Evolutionary conservation across 2,888 invertebrate species (phyloP).

Genomic region (Pterobdella sp.): DNA sequence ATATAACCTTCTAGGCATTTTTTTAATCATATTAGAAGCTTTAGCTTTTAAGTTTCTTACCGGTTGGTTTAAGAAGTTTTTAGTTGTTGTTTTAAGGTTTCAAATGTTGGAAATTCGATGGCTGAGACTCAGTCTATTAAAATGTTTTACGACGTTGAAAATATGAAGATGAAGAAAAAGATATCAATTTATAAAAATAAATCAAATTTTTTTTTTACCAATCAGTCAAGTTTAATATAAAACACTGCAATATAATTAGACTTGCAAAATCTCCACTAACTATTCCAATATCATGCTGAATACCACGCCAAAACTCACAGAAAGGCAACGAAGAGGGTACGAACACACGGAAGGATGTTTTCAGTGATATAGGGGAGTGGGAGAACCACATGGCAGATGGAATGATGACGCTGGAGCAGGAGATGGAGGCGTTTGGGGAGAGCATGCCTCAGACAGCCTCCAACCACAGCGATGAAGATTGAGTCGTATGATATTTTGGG

Average conservation of each 20-base stretch:
- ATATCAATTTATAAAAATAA: neutral
- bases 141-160: too few species aligned
- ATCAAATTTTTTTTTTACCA: neutral
- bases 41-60: too few species aligned
- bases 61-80: too few species aligned
- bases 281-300: neutral
- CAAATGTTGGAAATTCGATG: too few species aligned
- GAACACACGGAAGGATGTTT: conserved; percentile 27
- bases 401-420: conserved; percentile 49
- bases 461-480: conserved; percentile 32
- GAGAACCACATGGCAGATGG: conserved; percentile 48
- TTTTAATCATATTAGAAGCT: too few species aligned
- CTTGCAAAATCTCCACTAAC: too few species aligned
- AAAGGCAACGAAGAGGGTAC: conserved; percentile 1
- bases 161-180: neutral
- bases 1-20: too few species aligned
- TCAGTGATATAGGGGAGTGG: conserved; percentile 43
- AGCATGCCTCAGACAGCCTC: conserved; percentile 37
- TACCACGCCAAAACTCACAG: neutral
- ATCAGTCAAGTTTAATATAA: neutral
- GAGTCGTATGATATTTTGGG: neutral
- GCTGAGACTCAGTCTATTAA: too few species aligned
- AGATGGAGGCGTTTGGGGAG: conserved; percentile 49
- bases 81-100: neutral
- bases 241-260: neutral